These are phyloP conservation scores for Falco punctatus DNA, from an alignment of 2,113 vertebrate genomes.

Conservation along the genomic window DNA sequence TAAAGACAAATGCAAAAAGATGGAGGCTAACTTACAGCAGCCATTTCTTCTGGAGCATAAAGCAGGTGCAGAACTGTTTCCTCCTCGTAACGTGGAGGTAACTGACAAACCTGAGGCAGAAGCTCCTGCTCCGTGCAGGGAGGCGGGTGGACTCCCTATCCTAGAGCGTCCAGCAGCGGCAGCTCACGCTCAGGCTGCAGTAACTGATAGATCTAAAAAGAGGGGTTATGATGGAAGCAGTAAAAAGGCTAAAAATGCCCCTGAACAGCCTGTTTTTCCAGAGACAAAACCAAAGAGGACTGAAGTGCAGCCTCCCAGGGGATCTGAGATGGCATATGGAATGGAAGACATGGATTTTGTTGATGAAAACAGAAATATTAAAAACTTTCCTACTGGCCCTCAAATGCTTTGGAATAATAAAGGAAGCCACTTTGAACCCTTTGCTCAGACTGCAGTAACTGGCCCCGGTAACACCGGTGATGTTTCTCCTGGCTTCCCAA, in stretches of 20 bases:
- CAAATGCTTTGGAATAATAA: background rate
- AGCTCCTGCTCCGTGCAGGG: background rate
- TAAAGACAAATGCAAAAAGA: background rate
- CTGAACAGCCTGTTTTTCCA: background rate
- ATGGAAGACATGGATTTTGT: slow-evolving; percentile 4
- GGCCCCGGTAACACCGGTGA: background rate
- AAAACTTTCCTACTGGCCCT: slow-evolving; percentile 19
- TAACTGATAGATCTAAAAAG: background rate
- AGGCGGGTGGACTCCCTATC: background rate
- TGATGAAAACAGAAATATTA: slow-evolving; percentile 80
- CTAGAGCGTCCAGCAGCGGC: background rate
- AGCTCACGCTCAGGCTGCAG: background rate
- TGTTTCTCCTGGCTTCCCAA: background rate
- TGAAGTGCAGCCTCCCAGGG: background rate
- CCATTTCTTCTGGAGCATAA: background rate
- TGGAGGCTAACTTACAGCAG: background rate
- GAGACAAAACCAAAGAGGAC: background rate
- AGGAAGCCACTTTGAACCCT: background rate
- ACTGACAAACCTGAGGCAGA: background rate
- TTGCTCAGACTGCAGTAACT: background rate
- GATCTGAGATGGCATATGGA: background rate
- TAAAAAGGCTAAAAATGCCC: slow-evolving; percentile 12
- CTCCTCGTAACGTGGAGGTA: background rate
- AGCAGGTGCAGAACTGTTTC: background rate
- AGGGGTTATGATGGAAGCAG: slow-evolving; percentile 47